A percentile compares a stretch with the other conserved stretches of the same genome.
phyloP scores from a whole-genome alignment of 2,797 vertebrate genomes.

The Eospalax fontanierii region DNA sequence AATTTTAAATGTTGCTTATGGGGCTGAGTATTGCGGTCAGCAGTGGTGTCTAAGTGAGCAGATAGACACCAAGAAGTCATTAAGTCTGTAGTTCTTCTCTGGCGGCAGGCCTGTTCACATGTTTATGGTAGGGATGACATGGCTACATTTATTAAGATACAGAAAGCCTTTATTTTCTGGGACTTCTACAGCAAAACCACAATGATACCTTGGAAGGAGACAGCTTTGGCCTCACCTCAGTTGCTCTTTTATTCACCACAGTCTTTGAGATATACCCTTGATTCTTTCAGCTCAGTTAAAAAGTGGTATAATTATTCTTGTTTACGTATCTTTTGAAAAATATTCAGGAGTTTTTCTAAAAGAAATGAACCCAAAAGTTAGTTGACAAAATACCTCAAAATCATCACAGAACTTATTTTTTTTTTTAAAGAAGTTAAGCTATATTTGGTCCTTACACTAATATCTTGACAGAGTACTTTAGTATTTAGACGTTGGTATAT shows the following conservation, averaged over 20 bases:
- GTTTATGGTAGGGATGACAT: constrained; percentile 77
- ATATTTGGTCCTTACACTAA: constrained; percentile 64
- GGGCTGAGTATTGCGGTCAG: constrained; percentile 60
- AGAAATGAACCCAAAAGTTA: constrained; percentile 77
- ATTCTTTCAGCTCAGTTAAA: constrained; percentile 54
- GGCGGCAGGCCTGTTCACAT: constrained; percentile 66
- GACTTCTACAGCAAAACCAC: constrained; percentile 81
- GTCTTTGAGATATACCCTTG: constrained; percentile 64
- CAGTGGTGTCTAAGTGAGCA: constrained; percentile 59
- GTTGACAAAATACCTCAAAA: constrained; percentile 77
- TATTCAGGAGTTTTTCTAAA: constrained; percentile 75
- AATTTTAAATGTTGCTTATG: constrained; percentile 73
- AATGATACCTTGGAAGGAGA: constrained; percentile 77
- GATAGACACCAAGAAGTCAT: constrained; percentile 78
- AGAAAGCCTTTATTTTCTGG: constrained; percentile 81
- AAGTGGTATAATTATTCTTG: constrained; percentile 83
- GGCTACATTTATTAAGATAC: constrained; percentile 83
- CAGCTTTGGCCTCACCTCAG: constrained; percentile 67
- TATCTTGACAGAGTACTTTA: constrained; percentile 11
- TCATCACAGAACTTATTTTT: neutral
- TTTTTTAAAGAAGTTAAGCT: constrained; percentile 63
- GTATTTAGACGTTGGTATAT: constrained; percentile 52
- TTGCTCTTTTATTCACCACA: constrained; percentile 80
- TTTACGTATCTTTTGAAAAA: constrained; percentile 79
- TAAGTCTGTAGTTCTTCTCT: constrained; percentile 80